Percentiles rank a stretch among this genome's conserved stretches.
phyloP scores from a whole-genome alignment of 2,113 vertebrate species.

The Ictalurus furcatus region DNA sequence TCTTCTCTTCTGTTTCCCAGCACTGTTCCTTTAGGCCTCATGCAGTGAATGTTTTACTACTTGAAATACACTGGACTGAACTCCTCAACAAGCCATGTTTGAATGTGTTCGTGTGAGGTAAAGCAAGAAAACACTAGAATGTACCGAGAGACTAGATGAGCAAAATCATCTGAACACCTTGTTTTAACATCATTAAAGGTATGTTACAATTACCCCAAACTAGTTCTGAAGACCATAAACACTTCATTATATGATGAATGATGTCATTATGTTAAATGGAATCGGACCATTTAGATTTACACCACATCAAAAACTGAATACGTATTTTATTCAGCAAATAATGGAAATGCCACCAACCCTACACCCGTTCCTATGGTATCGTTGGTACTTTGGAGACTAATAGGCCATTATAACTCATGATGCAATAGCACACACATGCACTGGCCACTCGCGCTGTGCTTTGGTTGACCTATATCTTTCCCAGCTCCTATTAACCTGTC shows the following conservation, averaged over 20 bases:
- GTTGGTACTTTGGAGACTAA: not conserved
- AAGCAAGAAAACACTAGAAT: not conserved
- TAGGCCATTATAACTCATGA: not conserved
- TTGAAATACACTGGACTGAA: not conserved
- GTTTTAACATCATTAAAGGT: not conserved
- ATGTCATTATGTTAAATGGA: not conserved
- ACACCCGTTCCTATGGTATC: not conserved
- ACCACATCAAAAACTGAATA: not conserved
- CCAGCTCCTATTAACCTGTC: not conserved
- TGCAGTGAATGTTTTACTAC: not conserved
- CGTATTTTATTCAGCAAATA: not conserved
- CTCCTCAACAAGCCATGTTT: not conserved
- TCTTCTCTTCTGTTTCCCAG: not conserved
- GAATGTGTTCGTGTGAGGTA: not conserved
- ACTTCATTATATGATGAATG: not conserved
- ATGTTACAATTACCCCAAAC: not conserved
- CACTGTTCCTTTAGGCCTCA: not conserved
- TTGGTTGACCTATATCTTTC: not conserved
- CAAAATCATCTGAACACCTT: not conserved
- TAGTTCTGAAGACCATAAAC: not conserved
- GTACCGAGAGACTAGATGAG: not conserved
- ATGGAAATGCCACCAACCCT: not conserved
- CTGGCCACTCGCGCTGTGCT: not conserved
- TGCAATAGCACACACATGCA: not conserved
- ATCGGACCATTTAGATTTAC: not conserved